phyloP scores from a whole-genome alignment of 2,797 vertebrate genomes.

The Myotis planiceps region DNA sequence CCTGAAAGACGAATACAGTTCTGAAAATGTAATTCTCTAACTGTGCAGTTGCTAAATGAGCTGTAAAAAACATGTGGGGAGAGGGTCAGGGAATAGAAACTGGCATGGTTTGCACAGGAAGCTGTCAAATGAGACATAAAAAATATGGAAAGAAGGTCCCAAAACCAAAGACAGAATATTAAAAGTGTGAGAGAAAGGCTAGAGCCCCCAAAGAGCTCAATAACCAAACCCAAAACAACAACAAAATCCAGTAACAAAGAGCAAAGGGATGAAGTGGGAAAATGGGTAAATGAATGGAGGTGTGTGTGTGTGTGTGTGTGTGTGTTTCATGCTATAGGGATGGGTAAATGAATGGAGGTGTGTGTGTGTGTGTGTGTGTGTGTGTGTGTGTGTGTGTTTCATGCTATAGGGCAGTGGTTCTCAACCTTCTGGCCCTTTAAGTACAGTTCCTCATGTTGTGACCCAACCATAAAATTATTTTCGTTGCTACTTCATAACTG shows the following conservation, averaged over 20 bases:
- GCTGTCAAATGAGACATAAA: background rate
- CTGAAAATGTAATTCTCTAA: background rate
- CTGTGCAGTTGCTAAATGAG: background rate
- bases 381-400: background rate
- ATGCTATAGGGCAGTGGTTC: too few relatives aligned
- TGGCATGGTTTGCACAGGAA: background rate
- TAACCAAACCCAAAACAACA: background rate
- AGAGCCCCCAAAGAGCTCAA: background rate
- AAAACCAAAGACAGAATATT: background rate
- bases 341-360: background rate
- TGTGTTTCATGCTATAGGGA: too few relatives aligned
- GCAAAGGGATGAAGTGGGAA: background rate
- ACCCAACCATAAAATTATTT: too few relatives aligned
- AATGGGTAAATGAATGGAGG: background rate
- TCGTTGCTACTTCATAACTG: too few relatives aligned
- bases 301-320: background rate
- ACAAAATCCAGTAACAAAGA: background rate
- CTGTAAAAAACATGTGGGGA: background rate
- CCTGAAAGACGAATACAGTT: background rate
- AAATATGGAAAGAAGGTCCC: background rate
- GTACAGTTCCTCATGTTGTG: too few relatives aligned
- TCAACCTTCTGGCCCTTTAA: too few relatives aligned
- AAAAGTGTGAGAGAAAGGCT: background rate
- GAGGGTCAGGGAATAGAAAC: background rate
- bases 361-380: background rate